A percentile compares a stretch with the other conserved stretches of the same genome.
Conservation (phyloP, 1,140 invertebrate species). For the Penaeus japonicus region DNA sequence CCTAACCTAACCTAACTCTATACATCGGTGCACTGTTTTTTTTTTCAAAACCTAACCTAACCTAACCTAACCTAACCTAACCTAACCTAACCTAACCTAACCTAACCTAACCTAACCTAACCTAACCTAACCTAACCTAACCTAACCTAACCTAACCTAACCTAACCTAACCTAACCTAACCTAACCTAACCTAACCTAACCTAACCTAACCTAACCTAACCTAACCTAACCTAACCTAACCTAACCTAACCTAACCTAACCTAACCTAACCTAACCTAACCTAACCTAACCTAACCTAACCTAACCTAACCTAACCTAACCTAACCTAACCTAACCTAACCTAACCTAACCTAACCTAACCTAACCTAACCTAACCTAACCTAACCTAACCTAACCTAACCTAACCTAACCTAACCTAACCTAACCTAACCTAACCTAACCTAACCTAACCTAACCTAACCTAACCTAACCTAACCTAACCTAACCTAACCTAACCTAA, state of each 20-base stretch:
- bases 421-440: no score
- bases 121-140: neutral
- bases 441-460: no score
- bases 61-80: neutral
- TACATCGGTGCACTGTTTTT: neutral
- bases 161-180: neutral
- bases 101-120: neutral
- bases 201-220: constrained; percentile 7
- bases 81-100: neutral
- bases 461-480: no score
- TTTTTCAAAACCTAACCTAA: neutral
- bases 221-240: neutral
- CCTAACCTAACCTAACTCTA: neutral
- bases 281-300: neutral
- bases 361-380: no score
- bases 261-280: constrained; percentile 2
- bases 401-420: no score
- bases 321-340: constrained; percentile 7
- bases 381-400: no score
- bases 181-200: neutral
- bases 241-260: neutral
- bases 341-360: neutral
- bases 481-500: no score
- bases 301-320: neutral
- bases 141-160: neutral